Base-by-base conservation (phyloP, 35 echinoderm and acorn worm species). In the Chiridota heheva region DNA sequence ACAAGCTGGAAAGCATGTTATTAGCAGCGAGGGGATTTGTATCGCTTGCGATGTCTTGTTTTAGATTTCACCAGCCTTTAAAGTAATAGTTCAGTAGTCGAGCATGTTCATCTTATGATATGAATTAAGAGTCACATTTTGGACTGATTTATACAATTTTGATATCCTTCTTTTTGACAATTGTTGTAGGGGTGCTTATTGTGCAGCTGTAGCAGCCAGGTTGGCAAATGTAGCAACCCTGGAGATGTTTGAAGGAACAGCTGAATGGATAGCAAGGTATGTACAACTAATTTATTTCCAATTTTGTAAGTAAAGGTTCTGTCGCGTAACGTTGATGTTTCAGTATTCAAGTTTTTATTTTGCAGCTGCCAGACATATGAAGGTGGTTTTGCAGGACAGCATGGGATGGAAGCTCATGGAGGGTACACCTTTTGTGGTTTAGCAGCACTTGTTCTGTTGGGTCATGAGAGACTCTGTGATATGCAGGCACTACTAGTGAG, bases 381-480 rank as follows among this genome's bases (percentile, higher is more conserved):
- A 68, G 95, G 95, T 36, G 95, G 95, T 39, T 98, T 98, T 88
- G 84, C 89, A 2, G 95, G 89, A 17, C 72, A 91, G 30, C 83
- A 84, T 8, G 95, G 89, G 48, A 91, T 98, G 89, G 95, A 98
- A 69, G 95, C 95, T 13, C 95, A 98, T 59, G 95, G 95, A 16
- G 95, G 95, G 15, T 98, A 98, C 74, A 84, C 95, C 36, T 98
- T 98, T 70, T 98, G 95, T 73, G 87, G 89, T 75, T 80, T 98
- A 18, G 88, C 88, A 48, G 95, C 95, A 12, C 34, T 98, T 24
- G 89, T 98, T 27, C 65, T 98, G 5, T 69, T 98, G 16, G 89
- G 86, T 58, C 95, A 98, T 47, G 95, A 98, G 53, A 87, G 89
- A 42, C 61, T 98, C 57, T 91, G 89, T 88, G 95, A 98, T 69